Percentiles rank a stretch among this genome's conserved stretches.
These are phyloP conservation scores for Oostethus manadensis DNA, from an alignment of 2,113 vertebrate genomes.

Conservation along the genomic window DNA sequence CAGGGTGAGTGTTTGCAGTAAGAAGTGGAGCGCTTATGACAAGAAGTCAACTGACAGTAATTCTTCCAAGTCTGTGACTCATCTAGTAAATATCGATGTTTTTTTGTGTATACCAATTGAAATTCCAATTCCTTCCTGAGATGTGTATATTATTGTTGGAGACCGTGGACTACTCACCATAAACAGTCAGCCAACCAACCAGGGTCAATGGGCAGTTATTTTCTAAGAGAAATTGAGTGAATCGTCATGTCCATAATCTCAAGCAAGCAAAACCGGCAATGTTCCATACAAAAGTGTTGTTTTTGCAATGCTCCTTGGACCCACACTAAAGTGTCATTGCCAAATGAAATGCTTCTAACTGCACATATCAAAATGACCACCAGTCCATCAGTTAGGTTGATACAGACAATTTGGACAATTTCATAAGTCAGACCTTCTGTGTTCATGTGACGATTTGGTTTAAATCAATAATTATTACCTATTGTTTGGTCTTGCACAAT, in stretches of 20 bases:
- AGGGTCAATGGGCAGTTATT: constrained; percentile 84
- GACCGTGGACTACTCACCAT: constrained; percentile 62
- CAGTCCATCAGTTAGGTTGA: no score
- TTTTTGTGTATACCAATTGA: constrained; percentile 72
- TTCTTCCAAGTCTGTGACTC: constrained; percentile 52
- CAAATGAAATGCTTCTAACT: no score
- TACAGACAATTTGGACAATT: no score
- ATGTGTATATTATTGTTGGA: constrained; percentile 83
- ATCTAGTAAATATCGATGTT: constrained; percentile 75
- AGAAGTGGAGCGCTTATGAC: constrained; percentile 14
- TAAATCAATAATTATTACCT: no score
- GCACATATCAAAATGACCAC: neutral
- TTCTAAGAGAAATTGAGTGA: constrained; percentile 60
- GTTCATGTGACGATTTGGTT: no score
- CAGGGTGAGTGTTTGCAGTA: constrained; percentile 54
- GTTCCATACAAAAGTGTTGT: no score
- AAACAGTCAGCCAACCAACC: constrained; percentile 41
- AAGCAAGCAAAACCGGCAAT: constrained; percentile 77
- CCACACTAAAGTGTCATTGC: constrained; percentile 5
- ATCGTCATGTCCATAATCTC: constrained; percentile 65
- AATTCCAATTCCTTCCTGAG: constrained; percentile 75
- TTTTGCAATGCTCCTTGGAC: constrained; percentile 5
- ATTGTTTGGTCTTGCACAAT: no score
- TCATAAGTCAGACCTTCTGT: no score
- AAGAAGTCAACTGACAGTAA: constrained; percentile 40